Evolutionary conservation across 2,113 vertebrate genomes (phyloP), one percentile per base, ranked within the genome.

Genomic region (Caloenas nicobarica): DNA sequence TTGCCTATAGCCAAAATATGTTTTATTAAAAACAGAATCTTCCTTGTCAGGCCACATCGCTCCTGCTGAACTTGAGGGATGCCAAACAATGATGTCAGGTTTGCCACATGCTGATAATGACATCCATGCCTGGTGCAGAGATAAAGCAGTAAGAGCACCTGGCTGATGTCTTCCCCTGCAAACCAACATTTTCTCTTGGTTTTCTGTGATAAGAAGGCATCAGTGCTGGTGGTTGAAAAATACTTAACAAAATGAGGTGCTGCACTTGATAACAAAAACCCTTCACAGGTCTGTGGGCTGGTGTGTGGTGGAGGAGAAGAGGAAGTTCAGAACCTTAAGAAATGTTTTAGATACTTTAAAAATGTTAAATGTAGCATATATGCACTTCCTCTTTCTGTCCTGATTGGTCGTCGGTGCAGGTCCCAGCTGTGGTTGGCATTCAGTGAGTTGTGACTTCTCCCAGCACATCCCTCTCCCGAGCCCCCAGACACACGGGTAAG

Each of bases 1-100:
- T 34, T 68, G 71, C 76, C 76, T 71, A 29, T 56, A 74, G 57
- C 80, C 86, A 96, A 91, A 96, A 81, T 57, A 74, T 34, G 65
- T 76, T 95, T 91, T 93, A 91, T 96, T 94, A 79, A 90, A 86
- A 93, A 1, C 86, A 94, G 86, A 79, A 53, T 84, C 64, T 88
- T 86, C 83, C 72, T 71, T 91, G 82, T 90, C 93, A 80, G 91
- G 85, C 79, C 88, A 38, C 77, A 85, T 89, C 1, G 0, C 46
- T 91, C 31, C 54, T 69, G 66, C 40, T 85, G 89, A 82, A 83
- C 44, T 12, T 66, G 71, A 91, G 81, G 64, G 71, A 80, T 9
- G 18, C 89, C 87, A 72, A 40, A 17, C n/a, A 44, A 3, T 3
- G 57, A 85, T 73, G 83, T 81, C 90, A 94, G 61, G 88, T 71